phyloP scores from a whole-genome alignment of 2,797 vertebrate genomes.

The Lates japonicus region DNA sequence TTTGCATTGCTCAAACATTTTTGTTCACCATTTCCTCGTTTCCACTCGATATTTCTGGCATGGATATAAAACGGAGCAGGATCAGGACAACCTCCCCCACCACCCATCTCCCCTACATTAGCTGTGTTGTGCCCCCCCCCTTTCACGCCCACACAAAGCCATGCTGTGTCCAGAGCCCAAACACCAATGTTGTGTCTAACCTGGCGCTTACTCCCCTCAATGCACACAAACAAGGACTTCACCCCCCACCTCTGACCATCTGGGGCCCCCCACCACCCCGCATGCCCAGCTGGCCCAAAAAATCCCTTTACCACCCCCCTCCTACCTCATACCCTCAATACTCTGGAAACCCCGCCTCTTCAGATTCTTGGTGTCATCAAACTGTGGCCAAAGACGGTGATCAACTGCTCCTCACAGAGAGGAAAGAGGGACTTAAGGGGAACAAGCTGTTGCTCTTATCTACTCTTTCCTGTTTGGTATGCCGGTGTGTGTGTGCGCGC shows the following conservation, averaged over 20 bases:
- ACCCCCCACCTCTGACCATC: conserved; percentile 80
- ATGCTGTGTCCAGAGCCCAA: conserved; percentile 60
- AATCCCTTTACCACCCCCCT: conserved; percentile 47
- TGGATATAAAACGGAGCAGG: conserved; percentile 48
- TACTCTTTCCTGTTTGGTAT: conserved; percentile 68
- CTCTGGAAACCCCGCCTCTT: conserved; percentile 36
- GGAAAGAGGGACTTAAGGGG: conserved; percentile 58
- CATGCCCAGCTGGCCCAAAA: conserved; percentile 63
- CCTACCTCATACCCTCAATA: conserved; percentile 24
- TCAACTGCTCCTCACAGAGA: conserved; percentile 44
- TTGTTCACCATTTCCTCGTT: conserved; percentile 41
- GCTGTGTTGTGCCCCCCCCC: conserved; percentile 35
- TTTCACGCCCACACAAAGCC: conserved; percentile 57
- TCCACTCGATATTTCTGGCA: conserved; percentile 10
- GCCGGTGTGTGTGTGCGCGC: conserved; percentile 36
- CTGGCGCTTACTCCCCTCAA: conserved; percentile 76
- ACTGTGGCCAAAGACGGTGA: conserved; percentile 43
- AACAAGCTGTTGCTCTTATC: conserved; percentile 62
- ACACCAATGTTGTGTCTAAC: conserved; percentile 82
- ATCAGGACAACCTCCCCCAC: conserved; percentile 40
- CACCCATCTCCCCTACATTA: neutral
- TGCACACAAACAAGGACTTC: conserved; percentile 79
- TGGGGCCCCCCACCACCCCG: conserved; percentile 69
- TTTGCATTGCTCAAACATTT: conserved; percentile 27
- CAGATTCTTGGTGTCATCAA: conserved; percentile 41